Percentiles rank a stretch among this genome's conserved stretches.
Evolutionary conservation across 2,888 invertebrate species (phyloP).

Genomic region (Amphipyra tragopoginis): DNA sequence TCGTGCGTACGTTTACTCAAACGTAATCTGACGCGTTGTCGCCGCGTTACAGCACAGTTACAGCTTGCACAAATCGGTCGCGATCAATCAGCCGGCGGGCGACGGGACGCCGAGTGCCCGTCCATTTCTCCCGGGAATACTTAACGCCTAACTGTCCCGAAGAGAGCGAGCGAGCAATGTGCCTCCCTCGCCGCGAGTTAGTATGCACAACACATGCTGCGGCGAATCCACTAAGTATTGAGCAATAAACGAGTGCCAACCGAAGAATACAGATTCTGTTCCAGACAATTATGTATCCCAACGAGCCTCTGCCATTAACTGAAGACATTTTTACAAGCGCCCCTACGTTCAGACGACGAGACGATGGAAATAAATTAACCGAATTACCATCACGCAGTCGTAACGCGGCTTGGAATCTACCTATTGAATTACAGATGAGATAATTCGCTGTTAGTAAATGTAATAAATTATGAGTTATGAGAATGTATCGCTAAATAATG

Average conservation of each 20-base stretch:
- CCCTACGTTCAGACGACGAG: slow-evolving; percentile 9
- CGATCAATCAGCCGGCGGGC: slow-evolving; percentile 25
- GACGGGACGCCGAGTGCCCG: slow-evolving; percentile 18
- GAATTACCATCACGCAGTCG: slow-evolving; percentile 34
- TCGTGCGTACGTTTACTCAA: slow-evolving; percentile 20
- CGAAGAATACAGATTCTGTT: slow-evolving; percentile 48
- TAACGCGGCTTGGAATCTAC: slow-evolving; percentile 18
- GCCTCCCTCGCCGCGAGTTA: slow-evolving; percentile 20
- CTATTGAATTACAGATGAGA: slow-evolving; percentile 55
- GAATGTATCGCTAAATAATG: slow-evolving; percentile 60
- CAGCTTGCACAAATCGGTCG: slow-evolving; percentile 12
- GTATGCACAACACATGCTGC: slow-evolving; percentile 50
- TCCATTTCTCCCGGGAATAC: slow-evolving; percentile 7
- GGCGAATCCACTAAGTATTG: slow-evolving; percentile 56
- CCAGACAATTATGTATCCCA: slow-evolving; percentile 38
- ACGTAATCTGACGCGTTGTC: slow-evolving; percentile 19
- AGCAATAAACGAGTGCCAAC: slow-evolving; percentile 59
- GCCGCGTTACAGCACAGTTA: not conserved
- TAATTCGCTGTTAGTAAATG: slow-evolving; percentile 43
- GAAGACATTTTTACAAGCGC: slow-evolving; percentile 34
- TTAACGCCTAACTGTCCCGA: not conserved
- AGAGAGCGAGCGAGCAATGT: not conserved
- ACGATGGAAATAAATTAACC: slow-evolving; percentile 32
- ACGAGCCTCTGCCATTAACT: slow-evolving; percentile 32
- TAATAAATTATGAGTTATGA: slow-evolving; percentile 58